Evolutionary conservation across 2,888 invertebrate genomes (phyloP), one percentile per base, ranked within the genome.

Genomic region (Rhorus exstirpatorius): DNA sequence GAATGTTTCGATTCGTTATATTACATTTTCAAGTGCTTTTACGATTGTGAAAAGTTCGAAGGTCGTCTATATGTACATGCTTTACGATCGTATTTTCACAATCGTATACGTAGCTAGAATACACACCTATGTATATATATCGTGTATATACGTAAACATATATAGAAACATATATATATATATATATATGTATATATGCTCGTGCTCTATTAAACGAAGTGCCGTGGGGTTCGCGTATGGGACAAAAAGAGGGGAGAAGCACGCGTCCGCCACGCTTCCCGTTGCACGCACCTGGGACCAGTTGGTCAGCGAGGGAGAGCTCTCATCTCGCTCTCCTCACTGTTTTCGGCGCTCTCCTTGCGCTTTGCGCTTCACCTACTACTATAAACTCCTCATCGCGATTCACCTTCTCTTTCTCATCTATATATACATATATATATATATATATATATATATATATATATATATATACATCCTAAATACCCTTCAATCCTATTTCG

Each of bases 231-330:
- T 81, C 21, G 26, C 58, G 65, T 65, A 67, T n/a, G 68, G 75
- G 77, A 55, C 41, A 79, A 80, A 84, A 89, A 86, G 90, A 88
- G 89, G 90, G 89, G 89, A 90, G 89, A 89, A 89, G 90, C 90
- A 90, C 90, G 90, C 90, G 90, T 90, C 90, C 76, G 89, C 89
- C 90, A 90, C 89, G 90, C 88, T 90, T 87, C 90, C 87, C 87
- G 88, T 75, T 87, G 86, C 87, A 88, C 85, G 88, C 90, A 91
- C 89, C 90, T 91, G 91, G 91, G 89, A 84, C 91, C 91, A 91
- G 91, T 91, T 91, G 91, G 91, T 87, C 81, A 91, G 91, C 91
- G 91, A 88, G 88, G 78, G 71, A 79, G 84, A 87, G 80, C 79
- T 55, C 60, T 38, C 19, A 1, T 46, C 26, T 10, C 41, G 14